Conservation (phyloP, 2,113 vertebrate genomes). For the Cacatua alba region DNA sequence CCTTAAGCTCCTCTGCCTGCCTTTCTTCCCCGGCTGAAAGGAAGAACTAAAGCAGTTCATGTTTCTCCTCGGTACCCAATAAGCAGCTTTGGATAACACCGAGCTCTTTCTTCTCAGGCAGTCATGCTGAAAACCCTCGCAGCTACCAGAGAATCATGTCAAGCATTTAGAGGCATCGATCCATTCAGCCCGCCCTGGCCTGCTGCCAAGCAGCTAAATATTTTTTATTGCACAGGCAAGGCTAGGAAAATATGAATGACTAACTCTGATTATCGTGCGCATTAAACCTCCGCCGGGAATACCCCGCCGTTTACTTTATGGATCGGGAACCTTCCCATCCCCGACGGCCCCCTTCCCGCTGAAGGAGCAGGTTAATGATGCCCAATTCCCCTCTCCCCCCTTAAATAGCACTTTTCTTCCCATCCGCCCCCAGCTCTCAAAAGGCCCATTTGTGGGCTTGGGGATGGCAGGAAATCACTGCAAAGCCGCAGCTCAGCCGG, state of each 20-base stretch:
- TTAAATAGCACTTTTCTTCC: neutral
- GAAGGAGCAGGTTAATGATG: neutral
- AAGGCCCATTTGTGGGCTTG: slow-evolving; percentile 12
- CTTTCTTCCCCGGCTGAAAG: neutral
- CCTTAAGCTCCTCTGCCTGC: slow-evolving; percentile 9
- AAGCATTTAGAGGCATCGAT: slow-evolving; percentile 79
- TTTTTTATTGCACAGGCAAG: slow-evolving; percentile 78
- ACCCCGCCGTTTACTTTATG: neutral
- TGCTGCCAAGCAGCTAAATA: slow-evolving; percentile 71
- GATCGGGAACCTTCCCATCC: neutral
- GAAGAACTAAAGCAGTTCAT: slow-evolving; percentile 42
- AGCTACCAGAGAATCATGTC: slow-evolving; percentile 74
- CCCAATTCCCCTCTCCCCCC: neutral
- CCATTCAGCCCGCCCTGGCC: slow-evolving; percentile 72
- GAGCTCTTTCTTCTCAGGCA: slow-evolving; percentile 85
- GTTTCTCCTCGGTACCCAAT: slow-evolving; percentile 59
- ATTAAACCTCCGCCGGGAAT: slow-evolving; percentile 66
- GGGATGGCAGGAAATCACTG: neutral
- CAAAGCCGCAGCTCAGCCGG: neutral
- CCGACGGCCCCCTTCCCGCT: neutral
- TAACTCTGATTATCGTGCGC: slow-evolving; percentile 60
- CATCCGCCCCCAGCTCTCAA: neutral
- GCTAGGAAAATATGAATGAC: slow-evolving; percentile 75
- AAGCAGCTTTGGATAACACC: slow-evolving; percentile 75
- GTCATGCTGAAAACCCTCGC: slow-evolving; percentile 80